Evolutionary conservation across 2,888 invertebrate genomes (phyloP).

Genomic region (Sinohyriopsis cumingii): DNA sequence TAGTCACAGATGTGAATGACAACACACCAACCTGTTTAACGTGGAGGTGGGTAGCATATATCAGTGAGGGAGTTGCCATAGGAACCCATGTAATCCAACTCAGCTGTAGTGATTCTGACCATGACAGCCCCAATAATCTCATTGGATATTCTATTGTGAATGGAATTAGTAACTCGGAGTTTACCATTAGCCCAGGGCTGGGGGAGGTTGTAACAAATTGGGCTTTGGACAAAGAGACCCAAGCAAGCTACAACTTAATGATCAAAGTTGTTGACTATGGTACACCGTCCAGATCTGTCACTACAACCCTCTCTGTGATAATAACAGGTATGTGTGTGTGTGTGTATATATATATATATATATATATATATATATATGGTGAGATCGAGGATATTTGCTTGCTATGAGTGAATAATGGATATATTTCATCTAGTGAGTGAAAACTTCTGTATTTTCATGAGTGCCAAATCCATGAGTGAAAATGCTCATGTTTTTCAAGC

Average conservation of each 20-base stretch:
- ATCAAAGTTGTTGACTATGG: constrained; percentile 38
- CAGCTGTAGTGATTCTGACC: constrained; percentile 46
- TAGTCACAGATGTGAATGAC: constrained; percentile 41
- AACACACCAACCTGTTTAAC: constrained; percentile 53
- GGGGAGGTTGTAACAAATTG: constrained; percentile 27
- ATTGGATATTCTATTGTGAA: constrained; percentile 7
- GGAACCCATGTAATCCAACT: constrained; percentile 39
- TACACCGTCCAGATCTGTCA: constrained; percentile 21
- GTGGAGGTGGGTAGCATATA: constrained; percentile 27
- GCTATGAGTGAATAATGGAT: too few relatives aligned
- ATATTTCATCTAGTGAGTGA: too few relatives aligned
- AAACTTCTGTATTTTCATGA: too few relatives aligned
- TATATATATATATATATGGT: too few relatives aligned
- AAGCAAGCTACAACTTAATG: constrained; percentile 28
- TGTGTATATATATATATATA: too few relatives aligned
- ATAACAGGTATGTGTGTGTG: constrained; percentile 29
- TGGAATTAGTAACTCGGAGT: too few relatives aligned
- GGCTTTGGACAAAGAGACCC: constrained; percentile 40
- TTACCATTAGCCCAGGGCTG: background rate
- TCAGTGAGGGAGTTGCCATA: constrained; percentile 42
- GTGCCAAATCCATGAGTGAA: too few relatives aligned
- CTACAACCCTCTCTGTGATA: constrained; percentile 33
- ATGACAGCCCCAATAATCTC: constrained; percentile 40
- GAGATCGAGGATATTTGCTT: too few relatives aligned
- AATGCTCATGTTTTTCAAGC: too few relatives aligned